A percentile compares a stretch with the other conserved stretches of the same genome.
phyloP scores from a whole-genome alignment of 1,140 invertebrate species.

The Drosophila saltans region DNA sequence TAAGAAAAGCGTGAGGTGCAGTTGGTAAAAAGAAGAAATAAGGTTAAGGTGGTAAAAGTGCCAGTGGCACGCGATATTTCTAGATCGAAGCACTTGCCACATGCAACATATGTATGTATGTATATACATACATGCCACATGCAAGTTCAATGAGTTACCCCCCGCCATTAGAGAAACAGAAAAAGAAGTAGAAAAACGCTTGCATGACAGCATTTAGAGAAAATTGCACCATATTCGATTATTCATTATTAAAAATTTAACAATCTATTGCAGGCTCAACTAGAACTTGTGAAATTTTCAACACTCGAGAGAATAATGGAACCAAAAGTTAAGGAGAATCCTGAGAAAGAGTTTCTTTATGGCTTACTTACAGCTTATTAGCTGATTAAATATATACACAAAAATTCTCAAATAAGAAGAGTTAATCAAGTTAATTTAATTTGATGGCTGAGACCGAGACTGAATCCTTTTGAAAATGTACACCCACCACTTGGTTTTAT shows the following conservation, averaged over 20 bases:
- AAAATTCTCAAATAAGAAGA: background rate
- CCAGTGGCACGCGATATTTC: slow-evolving; percentile 1
- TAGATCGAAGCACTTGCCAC: slow-evolving; percentile 1
- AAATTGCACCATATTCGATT: slow-evolving; percentile 3
- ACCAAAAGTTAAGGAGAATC: too few relatives aligned
- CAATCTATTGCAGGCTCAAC: background rate
- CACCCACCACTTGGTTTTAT: background rate
- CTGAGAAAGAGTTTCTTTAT: background rate
- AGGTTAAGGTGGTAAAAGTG: slow-evolving; percentile 15
- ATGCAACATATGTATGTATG: background rate
- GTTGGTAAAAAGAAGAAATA: slow-evolving; percentile 32
- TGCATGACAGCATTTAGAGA: slow-evolving; percentile 5
- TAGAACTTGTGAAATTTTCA: background rate
- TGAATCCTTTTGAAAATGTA: slow-evolving; percentile 24
- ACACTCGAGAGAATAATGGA: background rate
- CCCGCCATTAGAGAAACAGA: background rate
- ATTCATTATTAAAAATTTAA: background rate
- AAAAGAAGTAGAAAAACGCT: background rate
- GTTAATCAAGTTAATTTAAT: slow-evolving; percentile 11
- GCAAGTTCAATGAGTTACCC: slow-evolving; percentile 11
- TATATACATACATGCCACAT: background rate
- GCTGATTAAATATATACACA: slow-evolving; percentile 7
- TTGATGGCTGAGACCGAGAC: background rate
- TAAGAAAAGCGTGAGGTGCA: slow-evolving; percentile 20
- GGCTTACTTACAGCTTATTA: slow-evolving; percentile 1